These are phyloP conservation scores for Ahaetulla prasina DNA, from an alignment of 2,113 vertebrate genomes.

Conservation along the genomic window DNA sequence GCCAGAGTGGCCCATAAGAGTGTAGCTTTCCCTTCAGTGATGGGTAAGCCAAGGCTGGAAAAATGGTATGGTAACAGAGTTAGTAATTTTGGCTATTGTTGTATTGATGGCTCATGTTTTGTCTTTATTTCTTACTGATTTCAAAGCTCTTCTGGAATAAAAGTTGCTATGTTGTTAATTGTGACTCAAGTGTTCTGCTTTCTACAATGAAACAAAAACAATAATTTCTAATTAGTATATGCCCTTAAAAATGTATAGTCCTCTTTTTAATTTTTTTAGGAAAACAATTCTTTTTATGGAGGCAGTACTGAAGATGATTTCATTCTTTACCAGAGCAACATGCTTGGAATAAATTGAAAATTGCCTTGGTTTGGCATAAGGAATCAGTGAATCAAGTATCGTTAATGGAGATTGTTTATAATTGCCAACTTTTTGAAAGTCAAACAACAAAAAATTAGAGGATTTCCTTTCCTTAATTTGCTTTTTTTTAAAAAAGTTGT, in stretches of 20 bases:
- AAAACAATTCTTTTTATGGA: not conserved
- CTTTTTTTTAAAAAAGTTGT: not conserved
- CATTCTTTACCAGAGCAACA: slow-evolving; percentile 12
- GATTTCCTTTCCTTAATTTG: not conserved
- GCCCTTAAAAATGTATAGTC: not conserved
- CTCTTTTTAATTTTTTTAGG: not conserved
- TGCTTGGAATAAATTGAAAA: slow-evolving; percentile 2
- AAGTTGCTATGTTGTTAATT: not conserved
- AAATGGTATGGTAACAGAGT: not conserved
- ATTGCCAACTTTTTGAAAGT: not conserved
- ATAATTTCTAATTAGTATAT: not conserved
- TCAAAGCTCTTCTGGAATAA: not conserved
- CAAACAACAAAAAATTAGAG: not conserved
- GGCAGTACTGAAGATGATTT: not conserved
- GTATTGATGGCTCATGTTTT: not conserved
- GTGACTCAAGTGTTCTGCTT: not conserved
- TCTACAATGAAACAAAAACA: not conserved
- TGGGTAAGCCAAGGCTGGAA: not conserved
- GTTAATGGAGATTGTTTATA: not conserved
- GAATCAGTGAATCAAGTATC: slow-evolving; percentile 1
- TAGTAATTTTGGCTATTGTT: not conserved
- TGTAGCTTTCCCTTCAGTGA: not conserved
- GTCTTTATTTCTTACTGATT: not conserved
- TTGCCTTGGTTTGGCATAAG: not conserved
- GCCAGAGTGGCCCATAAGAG: not conserved